Conservation (phyloP, 64 coral and sea anemone genomes). For the Dendrophyllia cribrosa region DNA sequence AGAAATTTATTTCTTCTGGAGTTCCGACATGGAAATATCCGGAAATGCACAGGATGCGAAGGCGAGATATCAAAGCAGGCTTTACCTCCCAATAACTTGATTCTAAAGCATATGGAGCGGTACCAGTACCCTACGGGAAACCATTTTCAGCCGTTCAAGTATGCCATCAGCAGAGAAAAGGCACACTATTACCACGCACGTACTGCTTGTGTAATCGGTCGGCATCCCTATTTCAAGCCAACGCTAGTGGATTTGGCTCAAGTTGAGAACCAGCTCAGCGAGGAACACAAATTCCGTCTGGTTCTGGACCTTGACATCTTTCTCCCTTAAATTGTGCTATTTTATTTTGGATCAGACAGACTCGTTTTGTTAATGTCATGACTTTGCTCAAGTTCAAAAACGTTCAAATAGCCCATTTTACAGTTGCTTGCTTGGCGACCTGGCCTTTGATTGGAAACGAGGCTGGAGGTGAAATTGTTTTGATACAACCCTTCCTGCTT, state of each 20-base stretch:
- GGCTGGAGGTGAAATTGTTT: no score
- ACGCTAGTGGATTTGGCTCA: neutral
- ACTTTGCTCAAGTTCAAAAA: no score
- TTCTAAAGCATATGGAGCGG: slow-evolving; percentile 50
- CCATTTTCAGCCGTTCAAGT: slow-evolving; percentile 13
- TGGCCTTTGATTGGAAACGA: no score
- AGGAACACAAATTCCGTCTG: neutral
- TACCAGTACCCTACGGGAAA: slow-evolving; percentile 38
- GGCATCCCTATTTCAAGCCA: slow-evolving; percentile 11
- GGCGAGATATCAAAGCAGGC: slow-evolving; percentile 24
- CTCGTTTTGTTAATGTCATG: no score
- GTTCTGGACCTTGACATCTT: slow-evolving; percentile 3
- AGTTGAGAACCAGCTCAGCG: neutral
- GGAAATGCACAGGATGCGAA: slow-evolving; percentile 44
- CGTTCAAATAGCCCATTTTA: no score
- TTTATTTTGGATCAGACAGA: no score
- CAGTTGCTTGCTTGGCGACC: no score
- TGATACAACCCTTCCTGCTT: no score
- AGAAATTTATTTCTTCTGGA: slow-evolving; percentile 32
- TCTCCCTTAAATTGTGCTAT: neutral
- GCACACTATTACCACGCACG: slow-evolving; percentile 30
- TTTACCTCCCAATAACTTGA: neutral
- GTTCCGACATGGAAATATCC: slow-evolving; percentile 40
- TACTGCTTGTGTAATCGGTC: neutral
- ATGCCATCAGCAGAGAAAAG: slow-evolving; percentile 31